Conservation (phyloP, 2,888 invertebrate species). For the Latheticus oryzae region DNA sequence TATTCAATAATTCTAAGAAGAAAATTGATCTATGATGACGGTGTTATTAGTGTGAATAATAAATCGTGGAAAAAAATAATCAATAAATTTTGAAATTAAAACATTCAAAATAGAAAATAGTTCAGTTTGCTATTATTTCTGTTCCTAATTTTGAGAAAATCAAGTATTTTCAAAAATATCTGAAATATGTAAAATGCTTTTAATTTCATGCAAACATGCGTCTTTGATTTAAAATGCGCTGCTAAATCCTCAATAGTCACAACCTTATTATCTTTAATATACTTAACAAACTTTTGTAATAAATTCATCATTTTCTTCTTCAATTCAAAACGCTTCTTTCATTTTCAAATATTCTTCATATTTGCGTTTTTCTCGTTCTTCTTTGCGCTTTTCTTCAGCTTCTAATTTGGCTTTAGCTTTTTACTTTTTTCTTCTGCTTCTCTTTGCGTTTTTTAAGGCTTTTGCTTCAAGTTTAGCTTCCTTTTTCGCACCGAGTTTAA, state of each 20-base stretch:
- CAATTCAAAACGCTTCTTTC: conserved; percentile 90
- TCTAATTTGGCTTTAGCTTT: conserved; percentile 78
- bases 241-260: conserved; percentile 95
- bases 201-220: too few relatives aligned
- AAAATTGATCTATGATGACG: too few relatives aligned
- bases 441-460: conserved; percentile 81
- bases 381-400: conserved; percentile 73
- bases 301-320: conserved; percentile 90
- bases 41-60: too few relatives aligned
- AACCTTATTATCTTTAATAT: conserved; percentile 91
- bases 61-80: too few relatives aligned
- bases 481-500: conserved; percentile 86
- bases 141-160: too few relatives aligned
- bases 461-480: conserved; percentile 94
- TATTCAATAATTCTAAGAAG: too few relatives aligned
- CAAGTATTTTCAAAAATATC: too few relatives aligned
- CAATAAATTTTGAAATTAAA: too few relatives aligned
- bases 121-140: too few relatives aligned
- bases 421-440: conserved; percentile 82
- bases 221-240: conserved; percentile 89
- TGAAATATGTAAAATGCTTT: too few relatives aligned
- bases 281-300: conserved; percentile 85
- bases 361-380: conserved; percentile 85
- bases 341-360: conserved; percentile 93
- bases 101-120: too few relatives aligned